Evolutionary conservation across 2,797 vertebrate genomes (phyloP).

Genomic region (Eleutherodactylus coqui): DNA sequence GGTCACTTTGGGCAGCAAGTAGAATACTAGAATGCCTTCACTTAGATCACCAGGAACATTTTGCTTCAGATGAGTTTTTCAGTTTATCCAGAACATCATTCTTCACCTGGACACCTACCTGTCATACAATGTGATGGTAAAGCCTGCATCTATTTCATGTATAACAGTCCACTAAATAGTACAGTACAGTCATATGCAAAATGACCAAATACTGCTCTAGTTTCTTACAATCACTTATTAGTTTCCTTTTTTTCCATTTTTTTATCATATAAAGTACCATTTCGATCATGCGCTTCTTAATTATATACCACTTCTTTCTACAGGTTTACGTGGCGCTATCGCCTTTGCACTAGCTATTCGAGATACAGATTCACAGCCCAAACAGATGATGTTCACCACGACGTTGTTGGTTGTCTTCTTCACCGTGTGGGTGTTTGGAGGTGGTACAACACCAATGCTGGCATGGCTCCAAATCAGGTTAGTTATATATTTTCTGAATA

Average conservation of each 20-base stretch:
- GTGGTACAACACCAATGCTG: conserved; percentile 79
- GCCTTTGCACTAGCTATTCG: conserved; percentile 81
- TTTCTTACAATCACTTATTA: too few species aligned
- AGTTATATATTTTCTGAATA: conserved; percentile 52
- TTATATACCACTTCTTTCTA: neutral
- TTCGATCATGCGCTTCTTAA: neutral
- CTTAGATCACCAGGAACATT: too few species aligned
- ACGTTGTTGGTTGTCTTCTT: conserved; percentile 80
- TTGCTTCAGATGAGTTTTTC: too few species aligned
- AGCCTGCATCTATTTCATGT: too few species aligned
- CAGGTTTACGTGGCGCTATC: conserved; percentile 83
- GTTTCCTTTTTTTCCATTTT: too few species aligned
- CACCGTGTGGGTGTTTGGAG: conserved; percentile 82
- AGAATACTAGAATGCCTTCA: too few species aligned
- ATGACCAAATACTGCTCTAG: too few species aligned
- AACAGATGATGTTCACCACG: conserved; percentile 82
- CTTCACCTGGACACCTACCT: neutral
- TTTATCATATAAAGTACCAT: too few species aligned
- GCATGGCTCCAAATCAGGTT: conserved; percentile 83
- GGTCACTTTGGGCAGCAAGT: too few species aligned
- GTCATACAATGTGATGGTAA: neutral
- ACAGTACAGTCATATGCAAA: too few species aligned
- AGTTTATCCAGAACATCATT: too few species aligned
- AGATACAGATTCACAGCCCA: conserved; percentile 75
- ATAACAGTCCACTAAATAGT: too few species aligned